Evolutionary conservation across 2,113 vertebrate genomes (phyloP), one percentile per base, ranked within the genome.

Genomic region (Pachycephala philippinensis): DNA sequence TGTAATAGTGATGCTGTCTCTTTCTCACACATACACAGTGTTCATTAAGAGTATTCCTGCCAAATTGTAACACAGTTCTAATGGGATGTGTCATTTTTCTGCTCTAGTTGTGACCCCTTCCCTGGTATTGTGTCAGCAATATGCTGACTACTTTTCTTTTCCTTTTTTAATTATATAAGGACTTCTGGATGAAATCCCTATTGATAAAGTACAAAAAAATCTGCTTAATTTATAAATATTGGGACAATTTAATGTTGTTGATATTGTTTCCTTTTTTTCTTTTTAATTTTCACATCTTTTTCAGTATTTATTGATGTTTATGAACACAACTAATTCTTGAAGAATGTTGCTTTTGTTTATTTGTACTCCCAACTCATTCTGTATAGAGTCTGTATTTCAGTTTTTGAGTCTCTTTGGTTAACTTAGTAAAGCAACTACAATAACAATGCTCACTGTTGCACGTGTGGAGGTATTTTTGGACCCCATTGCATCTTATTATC

Each of bases 261-360:
- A 22, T 56, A 47, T 71, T 68, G 45, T 47, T 78, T 81, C 15
- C 30, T 64, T 88, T 57, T 53, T 69, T 39, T n/a, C n/a, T n/a
- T 54, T 76, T 57, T 26, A 57, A 50, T 80, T 74, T 85, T 83
- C 44, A 44, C 1, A 2, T 61, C 0, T 85, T 79, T 95, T 90
- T 53, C 56, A 60, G 33, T 91, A 90, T 94, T 94, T 95, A 90
- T 94, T 90, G 65, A 79, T 84, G 65, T 93, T 96, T 85, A 78
- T 71, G 84, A 83, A 76, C 56, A 53, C 40, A 63, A 24, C 57
- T 53, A 64, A 87, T 89, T 77, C n/a, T 42, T 89, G 69, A 80
- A 49, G 44, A 89, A 63, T 30, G 68, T 76, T 88, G 52, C 26
- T 54, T 94, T 69, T 75, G 52, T 94, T 94, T 91, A 66, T 72